Evolutionary conservation across 1,140 invertebrate species (phyloP).

Genomic region (Alviniconcha marisindica): DNA sequence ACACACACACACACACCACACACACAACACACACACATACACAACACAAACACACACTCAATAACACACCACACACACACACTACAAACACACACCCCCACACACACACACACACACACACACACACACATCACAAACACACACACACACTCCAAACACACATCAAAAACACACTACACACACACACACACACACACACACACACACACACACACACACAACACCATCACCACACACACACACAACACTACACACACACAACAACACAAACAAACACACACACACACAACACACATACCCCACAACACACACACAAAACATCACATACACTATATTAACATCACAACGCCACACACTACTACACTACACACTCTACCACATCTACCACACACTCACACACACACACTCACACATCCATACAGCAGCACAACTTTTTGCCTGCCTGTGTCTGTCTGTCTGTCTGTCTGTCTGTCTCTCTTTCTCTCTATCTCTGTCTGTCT

Average conservation of each 20-base stretch:
- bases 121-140: neutral
- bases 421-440: too few species aligned
- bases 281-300: neutral
- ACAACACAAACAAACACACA: neutral
- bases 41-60: neutral
- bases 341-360: too few species aligned
- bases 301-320: neutral
- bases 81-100: neutral
- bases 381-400: neutral
- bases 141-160: neutral
- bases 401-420: too few species aligned
- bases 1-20: constrained; percentile 5
- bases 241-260: neutral
- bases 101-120: constrained; percentile 18
- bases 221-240: too few species aligned
- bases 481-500: neutral
- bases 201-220: neutral
- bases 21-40: constrained; percentile 1
- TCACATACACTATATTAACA: too few species aligned
- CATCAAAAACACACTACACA: neutral
- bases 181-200: constrained; percentile 11
- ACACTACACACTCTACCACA: neutral
- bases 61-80: constrained; percentile 5
- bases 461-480: too few species aligned
- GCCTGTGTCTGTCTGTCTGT: too few species aligned